Percentiles rank a stretch among this genome's conserved stretches.
Evolutionary conservation across 2,888 invertebrate genomes (phyloP).

Genomic region (Pseudococcus viburni): DNA sequence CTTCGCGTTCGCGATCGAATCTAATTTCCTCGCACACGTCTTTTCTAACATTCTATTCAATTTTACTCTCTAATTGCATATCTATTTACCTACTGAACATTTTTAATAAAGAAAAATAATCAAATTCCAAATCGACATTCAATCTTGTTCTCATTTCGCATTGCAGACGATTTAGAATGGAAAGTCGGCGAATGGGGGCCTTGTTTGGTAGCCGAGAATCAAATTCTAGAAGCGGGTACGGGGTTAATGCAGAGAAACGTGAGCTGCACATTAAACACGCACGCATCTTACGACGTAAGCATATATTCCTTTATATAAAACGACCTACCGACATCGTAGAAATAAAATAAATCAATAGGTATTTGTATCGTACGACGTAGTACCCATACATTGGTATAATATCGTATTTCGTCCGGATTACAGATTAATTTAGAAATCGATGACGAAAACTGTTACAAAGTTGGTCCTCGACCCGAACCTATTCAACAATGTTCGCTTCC

Average conservation of each 20-base stretch:
- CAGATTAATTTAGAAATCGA: constrained; percentile 68
- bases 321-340: neutral
- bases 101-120: neutral
- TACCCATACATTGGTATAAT: neutral
- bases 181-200: constrained; percentile 70
- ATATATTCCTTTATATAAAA: neutral
- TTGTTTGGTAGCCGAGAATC: constrained; percentile 69
- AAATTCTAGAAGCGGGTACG: constrained; percentile 68
- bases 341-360: constrained; percentile 11
- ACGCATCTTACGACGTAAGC: constrained; percentile 69
- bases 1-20: too few relatives aligned
- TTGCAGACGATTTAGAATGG: constrained; percentile 70
- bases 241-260: constrained; percentile 70
- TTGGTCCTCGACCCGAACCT: constrained; percentile 70
- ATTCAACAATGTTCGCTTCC: constrained; percentile 70
- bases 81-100: too few relatives aligned
- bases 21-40: too few relatives aligned
- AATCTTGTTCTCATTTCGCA: too few relatives aligned
- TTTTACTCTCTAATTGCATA: too few relatives aligned
- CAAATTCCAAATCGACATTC: neutral
- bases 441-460: constrained; percentile 70
- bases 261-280: constrained; percentile 70
- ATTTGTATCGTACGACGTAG: neutral
- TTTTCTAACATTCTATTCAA: neutral
- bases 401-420: neutral